Base-by-base conservation (phyloP, 2,113 vertebrate species). In the Podilymbus podiceps region DNA sequence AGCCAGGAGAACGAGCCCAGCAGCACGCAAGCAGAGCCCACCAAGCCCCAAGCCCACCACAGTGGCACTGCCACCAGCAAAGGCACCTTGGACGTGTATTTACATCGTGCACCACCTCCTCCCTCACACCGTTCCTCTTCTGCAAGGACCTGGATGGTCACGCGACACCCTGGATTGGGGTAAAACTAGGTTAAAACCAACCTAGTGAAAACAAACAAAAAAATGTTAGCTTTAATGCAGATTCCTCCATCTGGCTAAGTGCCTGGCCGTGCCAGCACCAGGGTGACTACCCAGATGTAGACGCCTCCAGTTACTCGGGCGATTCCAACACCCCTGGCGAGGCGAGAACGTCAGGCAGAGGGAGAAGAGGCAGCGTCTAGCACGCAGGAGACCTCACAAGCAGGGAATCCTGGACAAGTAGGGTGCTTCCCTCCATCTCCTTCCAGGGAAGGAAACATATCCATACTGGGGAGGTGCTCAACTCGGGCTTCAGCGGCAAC, bases 81-180 rank as follows among this genome's bases (percentile, higher is more conserved):
- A 87, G 22, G 20, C 52, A 8, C 24, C 66, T 33, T 0, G 1
- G 52, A 31, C 4, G 13, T 0, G 0, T 0, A 3, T 2, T n/a
- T 15, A 3, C 28, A 42, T 6, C 58, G 81, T 3, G 50, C n/a
- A 19, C 25, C 38, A 1, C 24, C 38, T n/a, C 59, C 25, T 68
- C 44, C 63, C 50, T 78, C 42, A 3, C 2, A 0, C 50, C 20
- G 25, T n/a, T 44, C 13, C 60, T 62, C 31, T 53, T 49, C 75
- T 33, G 60, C 6, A 0, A 64, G 71, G 58, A 49, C 27, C 59
- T 2, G 11, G 35, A 21, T 0, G 30, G 83, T 47, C 88, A 77
- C 4, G 0, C 5, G 2, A 25, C 38, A 31, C 19, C 38, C 49
- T 1, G 33, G 52, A 16, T 6, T 13, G 66, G 75, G 30, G 33